These are phyloP conservation scores for Dermolepida albohirtum DNA, from an alignment of 2,888 invertebrate species.

Conservation along the genomic window DNA sequence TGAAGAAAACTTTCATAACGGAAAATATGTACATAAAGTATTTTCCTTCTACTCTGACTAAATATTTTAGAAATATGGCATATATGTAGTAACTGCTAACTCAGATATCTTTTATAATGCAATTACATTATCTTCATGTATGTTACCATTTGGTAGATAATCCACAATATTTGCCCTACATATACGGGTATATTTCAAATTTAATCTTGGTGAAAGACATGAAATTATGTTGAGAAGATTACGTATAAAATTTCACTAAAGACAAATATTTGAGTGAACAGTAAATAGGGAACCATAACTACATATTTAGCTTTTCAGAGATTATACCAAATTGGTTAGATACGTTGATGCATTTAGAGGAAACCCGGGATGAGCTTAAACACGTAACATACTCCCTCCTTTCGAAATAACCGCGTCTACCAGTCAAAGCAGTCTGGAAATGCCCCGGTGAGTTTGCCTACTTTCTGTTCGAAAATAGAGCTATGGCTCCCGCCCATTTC, in stretches of 20 bases:
- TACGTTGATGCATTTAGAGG: slow-evolving; percentile 2
- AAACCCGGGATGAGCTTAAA: slow-evolving; percentile 9
- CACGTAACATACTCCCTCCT: slow-evolving; percentile 8
- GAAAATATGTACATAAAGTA: no score
- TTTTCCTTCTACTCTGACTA: no score
- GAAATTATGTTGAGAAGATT: no score
- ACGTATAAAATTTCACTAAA: slow-evolving; percentile 10
- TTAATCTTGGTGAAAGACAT: no score
- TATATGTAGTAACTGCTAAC: no score
- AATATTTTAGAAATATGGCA: no score
- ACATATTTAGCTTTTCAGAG: slow-evolving; percentile 11
- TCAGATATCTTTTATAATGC: no score
- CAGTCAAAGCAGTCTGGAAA: slow-evolving; percentile 18
- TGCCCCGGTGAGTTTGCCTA: slow-evolving; percentile 43
- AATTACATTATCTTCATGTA: no score
- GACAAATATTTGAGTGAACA: slow-evolving; percentile 21
- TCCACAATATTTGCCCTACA: no score
- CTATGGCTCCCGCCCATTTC: slow-evolving; percentile 45
- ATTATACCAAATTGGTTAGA: neutral
- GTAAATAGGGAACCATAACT: slow-evolving; percentile 12
- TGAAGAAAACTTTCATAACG: no score
- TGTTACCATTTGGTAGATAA: no score
- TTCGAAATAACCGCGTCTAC: slow-evolving; percentile 15
- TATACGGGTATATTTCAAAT: no score
- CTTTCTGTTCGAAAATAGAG: slow-evolving; percentile 43